phyloP scores from a whole-genome alignment of 2,113 vertebrate species.

The Theristicus caerulescens region DNA sequence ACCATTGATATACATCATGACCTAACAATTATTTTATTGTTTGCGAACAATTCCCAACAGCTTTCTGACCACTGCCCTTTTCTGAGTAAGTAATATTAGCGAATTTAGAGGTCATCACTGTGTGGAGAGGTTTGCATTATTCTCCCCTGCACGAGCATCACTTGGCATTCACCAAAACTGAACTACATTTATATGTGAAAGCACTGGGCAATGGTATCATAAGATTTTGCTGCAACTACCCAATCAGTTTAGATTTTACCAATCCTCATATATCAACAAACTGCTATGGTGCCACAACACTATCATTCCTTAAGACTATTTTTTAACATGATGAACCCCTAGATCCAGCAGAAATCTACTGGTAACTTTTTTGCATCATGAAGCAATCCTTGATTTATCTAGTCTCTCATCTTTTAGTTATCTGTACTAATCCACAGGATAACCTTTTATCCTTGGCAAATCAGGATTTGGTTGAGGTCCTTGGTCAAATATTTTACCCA shows the following conservation, averaged over 20 bases:
- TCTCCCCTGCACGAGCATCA: background rate
- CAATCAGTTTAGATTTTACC: background rate
- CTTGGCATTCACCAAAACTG: background rate
- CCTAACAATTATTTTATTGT: background rate
- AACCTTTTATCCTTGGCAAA: background rate
- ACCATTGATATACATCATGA: background rate
- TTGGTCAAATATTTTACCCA: background rate
- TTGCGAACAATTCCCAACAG: background rate
- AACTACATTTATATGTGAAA: background rate
- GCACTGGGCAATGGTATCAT: rapidly evolving
- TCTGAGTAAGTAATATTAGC: background rate
- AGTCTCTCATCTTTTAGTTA: background rate
- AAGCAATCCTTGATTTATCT: background rate
- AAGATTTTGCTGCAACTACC: background rate
- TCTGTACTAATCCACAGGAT: background rate
- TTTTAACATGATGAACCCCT: background rate
- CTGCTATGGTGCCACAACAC: background rate
- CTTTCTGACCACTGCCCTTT: background rate
- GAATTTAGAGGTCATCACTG: background rate
- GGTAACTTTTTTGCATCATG: background rate
- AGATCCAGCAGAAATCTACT: background rate
- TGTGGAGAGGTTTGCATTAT: background rate
- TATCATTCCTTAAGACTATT: background rate
- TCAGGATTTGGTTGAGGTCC: background rate
- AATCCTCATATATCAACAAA: background rate